A percentile compares a stretch with the other conserved stretches of the same genome.
phyloP scores from a whole-genome alignment of 23 tunicate genomes.

The Ascidia mentula region DNA sequence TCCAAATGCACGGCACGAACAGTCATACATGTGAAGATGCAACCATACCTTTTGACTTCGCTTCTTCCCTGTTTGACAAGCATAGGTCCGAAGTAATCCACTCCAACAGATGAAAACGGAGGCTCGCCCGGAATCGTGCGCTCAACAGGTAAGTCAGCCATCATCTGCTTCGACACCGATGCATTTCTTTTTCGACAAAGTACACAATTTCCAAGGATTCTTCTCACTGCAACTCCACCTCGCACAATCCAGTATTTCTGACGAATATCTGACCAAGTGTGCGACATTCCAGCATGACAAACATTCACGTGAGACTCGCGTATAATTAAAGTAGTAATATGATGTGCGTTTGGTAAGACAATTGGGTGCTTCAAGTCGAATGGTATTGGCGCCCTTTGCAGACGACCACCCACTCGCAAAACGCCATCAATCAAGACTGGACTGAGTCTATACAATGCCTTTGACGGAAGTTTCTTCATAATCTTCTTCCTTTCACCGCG shows the following conservation, averaged over 20 bases:
- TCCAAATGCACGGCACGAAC: constrained; percentile 34
- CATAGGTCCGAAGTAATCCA: constrained; percentile 26
- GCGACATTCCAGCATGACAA: constrained; percentile 5
- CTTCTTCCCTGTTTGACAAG: constrained; percentile 16
- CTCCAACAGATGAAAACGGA: constrained; percentile 5
- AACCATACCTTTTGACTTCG: constrained; percentile 27
- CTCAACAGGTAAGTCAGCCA: constrained; percentile 35
- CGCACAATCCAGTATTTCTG: constrained; percentile 4
- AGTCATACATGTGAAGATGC: constrained; percentile 23
- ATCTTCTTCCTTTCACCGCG: not conserved
- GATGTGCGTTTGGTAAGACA: not conserved
- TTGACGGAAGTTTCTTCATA: not conserved
- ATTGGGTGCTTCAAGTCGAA: not conserved
- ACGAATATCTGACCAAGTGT: not conserved
- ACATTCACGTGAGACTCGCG: not conserved
- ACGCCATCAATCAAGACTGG: constrained; percentile 11
- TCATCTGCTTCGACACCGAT: not conserved
- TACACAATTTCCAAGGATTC: constrained; percentile 2
- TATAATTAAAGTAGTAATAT: not conserved
- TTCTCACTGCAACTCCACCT: not conserved
- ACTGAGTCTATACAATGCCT: not conserved
- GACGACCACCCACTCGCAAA: not conserved
- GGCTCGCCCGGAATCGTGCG: not conserved
- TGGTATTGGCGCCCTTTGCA: not conserved
- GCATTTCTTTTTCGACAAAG: constrained; percentile 12